Evolutionary conservation across 2,113 vertebrate species (phyloP).

Genomic region (Triplophysa rosa): DNA sequence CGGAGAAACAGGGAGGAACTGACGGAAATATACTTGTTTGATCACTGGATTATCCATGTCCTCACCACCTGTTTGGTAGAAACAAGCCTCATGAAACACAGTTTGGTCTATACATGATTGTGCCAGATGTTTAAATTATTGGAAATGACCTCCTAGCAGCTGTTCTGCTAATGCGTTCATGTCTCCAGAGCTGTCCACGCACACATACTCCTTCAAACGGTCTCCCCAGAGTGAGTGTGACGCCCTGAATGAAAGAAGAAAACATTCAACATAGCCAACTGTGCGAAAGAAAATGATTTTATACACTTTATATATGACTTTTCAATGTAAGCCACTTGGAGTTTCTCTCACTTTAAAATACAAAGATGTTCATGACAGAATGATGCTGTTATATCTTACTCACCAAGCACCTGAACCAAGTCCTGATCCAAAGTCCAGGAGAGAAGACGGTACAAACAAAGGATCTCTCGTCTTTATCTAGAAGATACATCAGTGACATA

Average conservation of each 20-base stretch:
- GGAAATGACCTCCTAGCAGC: constrained; percentile 72
- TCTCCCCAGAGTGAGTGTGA: constrained; percentile 79
- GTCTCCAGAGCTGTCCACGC: constrained; percentile 80
- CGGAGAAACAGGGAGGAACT: constrained; percentile 86
- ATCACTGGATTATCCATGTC: constrained; percentile 70
- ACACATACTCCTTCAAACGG: constrained; percentile 80
- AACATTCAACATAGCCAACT: background rate
- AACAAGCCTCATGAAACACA: background rate
- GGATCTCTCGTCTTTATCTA: constrained; percentile 80
- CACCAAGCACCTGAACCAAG: constrained; percentile 82
- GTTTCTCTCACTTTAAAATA: too few species aligned
- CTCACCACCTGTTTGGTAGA: constrained; percentile 69
- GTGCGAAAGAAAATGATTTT: background rate
- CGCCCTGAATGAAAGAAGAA: constrained; percentile 71
- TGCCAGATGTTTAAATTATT: background rate
- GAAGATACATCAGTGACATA: constrained; percentile 1
- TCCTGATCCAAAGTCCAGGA: constrained; percentile 89
- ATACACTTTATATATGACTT: background rate
- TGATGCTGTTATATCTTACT: constrained; percentile 42
- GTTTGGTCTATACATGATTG: background rate
- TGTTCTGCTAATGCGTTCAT: constrained; percentile 83
- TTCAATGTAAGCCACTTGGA: too few species aligned
- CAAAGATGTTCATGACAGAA: background rate
- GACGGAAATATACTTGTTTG: constrained; percentile 83
- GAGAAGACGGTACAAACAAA: constrained; percentile 77